Base-by-base conservation (phyloP, 2,797 vertebrate genomes). In the Notolepis coatsorum region DNA sequence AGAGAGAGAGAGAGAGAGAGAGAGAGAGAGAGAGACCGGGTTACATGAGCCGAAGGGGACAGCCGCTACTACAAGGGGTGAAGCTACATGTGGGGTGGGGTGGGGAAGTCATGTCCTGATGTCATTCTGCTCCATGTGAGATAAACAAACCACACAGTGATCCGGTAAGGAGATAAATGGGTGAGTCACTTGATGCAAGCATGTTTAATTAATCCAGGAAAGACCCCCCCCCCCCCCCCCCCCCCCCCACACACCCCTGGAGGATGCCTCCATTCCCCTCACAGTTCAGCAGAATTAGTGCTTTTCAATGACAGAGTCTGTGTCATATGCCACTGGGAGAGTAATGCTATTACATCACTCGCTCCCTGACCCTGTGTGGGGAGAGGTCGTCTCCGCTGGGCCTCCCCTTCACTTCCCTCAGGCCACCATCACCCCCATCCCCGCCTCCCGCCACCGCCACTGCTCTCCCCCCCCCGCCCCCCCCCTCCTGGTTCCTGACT, bases 291-390 rank as follows among this genome's bases (percentile, higher is more conserved):
- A 86, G 86, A 90, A 89, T 88, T 87, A 85, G 84, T 85, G 83
- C 83, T 89, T 90, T 87, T 88, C 85, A 86, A 86, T 88, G 84
- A 88, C 85, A 76, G 65, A 87, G 83, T 75, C 83, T 81, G 82
- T 84, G 86, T 90, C 87, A 88, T 84, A 89, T 91, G 88, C 84
- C 82, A 84, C 75, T 77, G 9, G 63, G 82, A 89, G 89, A 91
- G 90, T 86, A 91, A 89, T 88, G 84, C 81, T 76, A 88, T 91
- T 86, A 89, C 87, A 90, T 90, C 88, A 89, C 77, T 87, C 83
- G 84, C 82, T 78, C 79, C 78, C 73, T 59, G 65, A 63, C 76
- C 79, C 77, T n/a, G n/a, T n/a, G 76, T 51, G 38, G 75, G 73
- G 82, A 86, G 79, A 81, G 77, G 81, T 82, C 68, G 65, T 71